Evolutionary conservation across 2,888 invertebrate genomes (phyloP).

Genomic region (Orchestes rusci): DNA sequence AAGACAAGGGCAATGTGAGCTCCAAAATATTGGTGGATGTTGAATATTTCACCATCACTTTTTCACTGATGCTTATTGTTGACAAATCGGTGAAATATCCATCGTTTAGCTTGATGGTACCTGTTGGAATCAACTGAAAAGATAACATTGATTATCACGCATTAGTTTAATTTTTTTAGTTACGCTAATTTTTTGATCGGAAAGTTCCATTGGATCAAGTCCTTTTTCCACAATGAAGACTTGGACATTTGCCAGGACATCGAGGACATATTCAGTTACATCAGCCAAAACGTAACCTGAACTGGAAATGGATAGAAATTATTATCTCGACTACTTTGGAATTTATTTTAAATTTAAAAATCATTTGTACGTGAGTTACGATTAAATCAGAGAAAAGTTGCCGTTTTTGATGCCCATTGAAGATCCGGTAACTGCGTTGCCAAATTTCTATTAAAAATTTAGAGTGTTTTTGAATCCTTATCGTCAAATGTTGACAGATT

Average conservation of each 20-base stretch:
- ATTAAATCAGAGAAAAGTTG: no score
- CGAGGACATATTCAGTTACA: slow-evolving; percentile 42
- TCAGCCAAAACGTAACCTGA: slow-evolving; percentile 9
- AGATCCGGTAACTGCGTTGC: no score
- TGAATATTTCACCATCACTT: slow-evolving; percentile 37
- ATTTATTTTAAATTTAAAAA: no score
- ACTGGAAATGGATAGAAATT: no score
- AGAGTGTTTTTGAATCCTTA: no score
- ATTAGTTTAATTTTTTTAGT: no score
- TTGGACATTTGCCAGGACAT: slow-evolving; percentile 43
- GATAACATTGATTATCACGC: no score
- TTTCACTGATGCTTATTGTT: slow-evolving; percentile 45
- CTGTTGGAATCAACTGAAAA: background rate
- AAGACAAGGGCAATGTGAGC: slow-evolving; percentile 23
- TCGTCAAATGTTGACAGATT: no score
- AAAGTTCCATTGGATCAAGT: slow-evolving; percentile 14
- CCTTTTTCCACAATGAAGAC: slow-evolving; percentile 41
- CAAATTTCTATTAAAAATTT: no score
- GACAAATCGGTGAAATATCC: slow-evolving; percentile 47
- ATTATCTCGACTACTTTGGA: no score
- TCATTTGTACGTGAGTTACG: no score
- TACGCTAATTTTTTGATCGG: slow-evolving; percentile 11
- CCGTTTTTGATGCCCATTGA: no score
- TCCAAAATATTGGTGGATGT: slow-evolving; percentile 18
- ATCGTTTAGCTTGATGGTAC: slow-evolving; percentile 39